A percentile compares a stretch with the other conserved stretches of the same genome.
These are phyloP conservation scores for Tor tambroides DNA, from an alignment of 2,113 vertebrate species.

Conservation along the genomic window DNA sequence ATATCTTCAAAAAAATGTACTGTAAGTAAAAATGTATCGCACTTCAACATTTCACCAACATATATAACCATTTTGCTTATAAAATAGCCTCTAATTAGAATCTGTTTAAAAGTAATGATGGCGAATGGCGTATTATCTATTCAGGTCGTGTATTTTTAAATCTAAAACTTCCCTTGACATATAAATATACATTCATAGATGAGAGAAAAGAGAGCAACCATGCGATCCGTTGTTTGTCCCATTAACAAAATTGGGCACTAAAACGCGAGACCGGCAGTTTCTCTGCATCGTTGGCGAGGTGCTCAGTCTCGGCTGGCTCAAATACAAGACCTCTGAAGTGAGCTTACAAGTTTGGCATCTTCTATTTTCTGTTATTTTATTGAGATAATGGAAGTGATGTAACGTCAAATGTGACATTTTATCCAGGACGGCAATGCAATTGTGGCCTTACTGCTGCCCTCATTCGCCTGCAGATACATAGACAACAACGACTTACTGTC, in stretches of 20 bases:
- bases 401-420: neutral
- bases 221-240: constrained; percentile 1
- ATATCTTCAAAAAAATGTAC: too few relatives aligned
- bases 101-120: neutral
- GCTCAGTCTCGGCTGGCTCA: constrained; percentile 9
- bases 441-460: constrained; percentile 17
- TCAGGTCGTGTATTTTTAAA: neutral
- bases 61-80: neutral
- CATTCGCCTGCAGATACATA: constrained; percentile 35
- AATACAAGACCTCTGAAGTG: constrained; percentile 3
- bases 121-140: too few relatives aligned
- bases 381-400: neutral
- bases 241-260: neutral
- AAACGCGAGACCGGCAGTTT: neutral
- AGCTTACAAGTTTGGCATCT: neutral
- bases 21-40: too few relatives aligned
- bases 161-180: neutral
- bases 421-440: neutral
- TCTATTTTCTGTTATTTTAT: neutral
- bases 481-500: constrained; percentile 38
- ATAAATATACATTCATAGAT: neutral
- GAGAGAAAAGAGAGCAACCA: neutral
- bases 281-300: neutral
- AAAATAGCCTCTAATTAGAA: neutral
- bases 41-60: too few relatives aligned